Conservation (phyloP, 2,113 vertebrate genomes). For the Tachycineta bicolor region DNA sequence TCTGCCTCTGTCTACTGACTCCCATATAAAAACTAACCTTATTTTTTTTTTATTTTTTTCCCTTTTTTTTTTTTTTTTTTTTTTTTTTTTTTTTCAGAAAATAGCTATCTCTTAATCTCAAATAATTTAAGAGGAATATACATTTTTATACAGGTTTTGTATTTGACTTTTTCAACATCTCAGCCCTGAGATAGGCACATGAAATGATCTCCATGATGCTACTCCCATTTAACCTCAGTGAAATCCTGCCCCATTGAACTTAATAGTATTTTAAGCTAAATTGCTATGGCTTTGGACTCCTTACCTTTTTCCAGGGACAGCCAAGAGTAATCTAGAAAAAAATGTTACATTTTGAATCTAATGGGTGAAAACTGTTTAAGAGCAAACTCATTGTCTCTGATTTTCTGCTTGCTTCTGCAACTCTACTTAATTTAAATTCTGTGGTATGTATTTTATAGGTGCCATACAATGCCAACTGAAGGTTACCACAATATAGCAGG, state of each 20-base stretch:
- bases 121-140: background rate
- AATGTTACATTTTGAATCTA: background rate
- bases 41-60: background rate
- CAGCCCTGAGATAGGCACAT: background rate
- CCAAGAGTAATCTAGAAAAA: background rate
- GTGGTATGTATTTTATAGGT: background rate
- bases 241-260: background rate
- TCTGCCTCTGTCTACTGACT: background rate
- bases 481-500: constrained; percentile 29
- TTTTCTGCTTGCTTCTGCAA: background rate
- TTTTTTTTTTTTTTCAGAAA: background rate
- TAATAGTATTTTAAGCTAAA: background rate
- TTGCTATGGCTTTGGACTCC: background rate
- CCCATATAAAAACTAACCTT: background rate
- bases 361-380: background rate
- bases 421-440: constrained; percentile 15
- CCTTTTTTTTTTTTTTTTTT: background rate
- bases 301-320: background rate
- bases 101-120: background rate
- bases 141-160: background rate
- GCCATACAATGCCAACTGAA: background rate
- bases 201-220: background rate
- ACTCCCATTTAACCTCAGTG: background rate
- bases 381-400: background rate
- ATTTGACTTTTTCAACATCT: background rate